Evolutionary conservation across 2,888 invertebrate species (phyloP).

Genomic region (Pelosia muscerda): DNA sequence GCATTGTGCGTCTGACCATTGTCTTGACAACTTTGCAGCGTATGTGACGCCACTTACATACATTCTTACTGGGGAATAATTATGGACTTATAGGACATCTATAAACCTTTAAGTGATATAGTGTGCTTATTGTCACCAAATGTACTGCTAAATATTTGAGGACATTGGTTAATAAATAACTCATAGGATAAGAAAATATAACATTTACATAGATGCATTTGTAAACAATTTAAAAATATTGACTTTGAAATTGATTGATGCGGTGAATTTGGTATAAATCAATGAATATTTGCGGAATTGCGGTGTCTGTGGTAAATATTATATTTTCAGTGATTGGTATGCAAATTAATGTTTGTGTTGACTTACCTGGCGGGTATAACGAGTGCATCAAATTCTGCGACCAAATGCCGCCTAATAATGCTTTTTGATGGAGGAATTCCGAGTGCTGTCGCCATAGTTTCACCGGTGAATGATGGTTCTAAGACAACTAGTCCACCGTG

Average conservation of each 20-base stretch:
- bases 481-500: slow-evolving; percentile 97
- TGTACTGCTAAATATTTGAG: slow-evolving; percentile 33
- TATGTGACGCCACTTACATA: slow-evolving; percentile 37
- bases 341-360: slow-evolving; percentile 28
- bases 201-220: slow-evolving; percentile 53
- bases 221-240: slow-evolving; percentile 29
- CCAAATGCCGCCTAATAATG: slow-evolving; percentile 96
- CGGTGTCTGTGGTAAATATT: slow-evolving; percentile 60
- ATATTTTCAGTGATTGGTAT: slow-evolving; percentile 51
- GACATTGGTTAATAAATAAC: slow-evolving; percentile 38
- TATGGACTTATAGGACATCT: slow-evolving; percentile 38
- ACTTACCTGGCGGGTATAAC: slow-evolving; percentile 96
- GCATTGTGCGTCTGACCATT: slow-evolving; percentile 61
- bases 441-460: slow-evolving; percentile 97
- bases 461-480: slow-evolving; percentile 97
- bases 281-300: slow-evolving; percentile 28
- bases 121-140: slow-evolving; percentile 46
- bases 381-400: slow-evolving; percentile 96
- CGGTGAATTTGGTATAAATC: slow-evolving; percentile 26
- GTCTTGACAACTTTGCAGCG: slow-evolving; percentile 14
- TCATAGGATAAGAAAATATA: slow-evolving; percentile 52
- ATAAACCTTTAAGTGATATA: slow-evolving; percentile 33
- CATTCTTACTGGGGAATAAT: slow-evolving; percentile 28
- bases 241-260: slow-evolving; percentile 42
- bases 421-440: slow-evolving; percentile 97